phyloP scores from a whole-genome alignment of 2,797 vertebrate genomes.

The Micrastur ruficollis region DNA sequence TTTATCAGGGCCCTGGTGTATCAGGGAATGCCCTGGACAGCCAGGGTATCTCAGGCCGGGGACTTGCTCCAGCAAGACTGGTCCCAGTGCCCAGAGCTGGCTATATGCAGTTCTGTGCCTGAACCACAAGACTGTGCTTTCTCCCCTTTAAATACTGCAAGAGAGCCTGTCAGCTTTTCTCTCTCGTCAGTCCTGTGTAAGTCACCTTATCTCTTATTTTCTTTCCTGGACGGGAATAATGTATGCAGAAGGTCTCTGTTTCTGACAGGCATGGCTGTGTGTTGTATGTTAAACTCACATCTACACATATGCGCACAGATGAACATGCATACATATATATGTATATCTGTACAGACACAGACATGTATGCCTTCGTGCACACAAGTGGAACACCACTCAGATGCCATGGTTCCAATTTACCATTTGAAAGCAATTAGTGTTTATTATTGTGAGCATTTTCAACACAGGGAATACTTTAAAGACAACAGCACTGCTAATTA shows the following conservation, averaged over 20 bases:
- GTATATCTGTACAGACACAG: background rate
- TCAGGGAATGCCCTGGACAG: background rate
- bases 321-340: background rate
- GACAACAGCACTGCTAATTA: constrained; percentile 29
- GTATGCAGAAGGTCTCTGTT: background rate
- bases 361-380: background rate
- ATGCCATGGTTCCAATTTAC: background rate
- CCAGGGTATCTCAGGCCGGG: background rate
- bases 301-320: background rate
- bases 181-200: background rate
- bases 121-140: constrained; percentile 58
- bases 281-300: background rate
- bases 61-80: background rate
- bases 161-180: background rate
- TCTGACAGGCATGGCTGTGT: background rate
- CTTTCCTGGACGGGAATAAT: background rate
- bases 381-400: background rate
- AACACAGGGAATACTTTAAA: constrained; percentile 32
- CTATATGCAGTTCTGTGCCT: constrained; percentile 22
- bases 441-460: constrained; percentile 50
- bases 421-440: constrained; percentile 55
- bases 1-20: rapidly evolving
- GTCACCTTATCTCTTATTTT: background rate
- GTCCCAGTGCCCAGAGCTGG: background rate
- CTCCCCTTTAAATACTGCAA: background rate